A percentile compares a stretch with the other conserved stretches of the same genome.
phyloP scores from a whole-genome alignment of 92 coral and sea anemone species.

The Actinernus sp. region DNA sequence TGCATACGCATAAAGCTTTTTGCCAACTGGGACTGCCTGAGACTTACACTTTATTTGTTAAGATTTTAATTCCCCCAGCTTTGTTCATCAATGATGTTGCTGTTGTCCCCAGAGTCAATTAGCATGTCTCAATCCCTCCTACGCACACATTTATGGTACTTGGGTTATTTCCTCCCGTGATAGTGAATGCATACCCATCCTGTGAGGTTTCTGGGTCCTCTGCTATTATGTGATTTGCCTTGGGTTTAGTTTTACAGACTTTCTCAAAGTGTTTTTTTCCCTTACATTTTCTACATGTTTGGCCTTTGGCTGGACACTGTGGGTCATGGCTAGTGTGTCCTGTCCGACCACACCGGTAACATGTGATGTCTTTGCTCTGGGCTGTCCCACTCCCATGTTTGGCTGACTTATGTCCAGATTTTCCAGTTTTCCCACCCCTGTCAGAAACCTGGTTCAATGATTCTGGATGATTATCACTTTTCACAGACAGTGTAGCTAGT shows the following conservation, averaged over 20 bases:
- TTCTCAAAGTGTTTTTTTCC: slow-evolving; percentile 27
- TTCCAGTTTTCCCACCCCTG: no score
- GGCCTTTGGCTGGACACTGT: slow-evolving; percentile 46
- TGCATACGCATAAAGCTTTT: slow-evolving; percentile 23
- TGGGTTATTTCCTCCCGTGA: neutral
- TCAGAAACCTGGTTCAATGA: no score
- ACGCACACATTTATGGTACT: slow-evolving; percentile 2
- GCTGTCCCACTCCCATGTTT: no score
- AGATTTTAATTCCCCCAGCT: no score
- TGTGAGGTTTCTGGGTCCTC: no score
- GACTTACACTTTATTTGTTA: no score
- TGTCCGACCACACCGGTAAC: slow-evolving; percentile 38
- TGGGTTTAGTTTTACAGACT: slow-evolving; percentile 30
- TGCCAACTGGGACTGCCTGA: slow-evolving; percentile 13
- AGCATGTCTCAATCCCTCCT: slow-evolving; percentile 32
- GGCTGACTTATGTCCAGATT: no score
- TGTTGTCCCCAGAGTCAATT: slow-evolving; percentile 48
- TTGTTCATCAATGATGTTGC: slow-evolving; percentile 20
- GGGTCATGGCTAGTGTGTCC: slow-evolving; percentile 39
- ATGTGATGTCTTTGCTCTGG: no score
- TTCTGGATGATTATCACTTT: no score
- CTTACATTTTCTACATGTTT: slow-evolving; percentile 30
- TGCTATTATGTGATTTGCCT: no score
- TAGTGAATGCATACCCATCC: no score
- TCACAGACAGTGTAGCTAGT: no score